Evolutionary conservation across 2,888 invertebrate genomes (phyloP), one percentile per base, ranked within the genome.

Genomic region (Hydroisotoma schaefferi): DNA sequence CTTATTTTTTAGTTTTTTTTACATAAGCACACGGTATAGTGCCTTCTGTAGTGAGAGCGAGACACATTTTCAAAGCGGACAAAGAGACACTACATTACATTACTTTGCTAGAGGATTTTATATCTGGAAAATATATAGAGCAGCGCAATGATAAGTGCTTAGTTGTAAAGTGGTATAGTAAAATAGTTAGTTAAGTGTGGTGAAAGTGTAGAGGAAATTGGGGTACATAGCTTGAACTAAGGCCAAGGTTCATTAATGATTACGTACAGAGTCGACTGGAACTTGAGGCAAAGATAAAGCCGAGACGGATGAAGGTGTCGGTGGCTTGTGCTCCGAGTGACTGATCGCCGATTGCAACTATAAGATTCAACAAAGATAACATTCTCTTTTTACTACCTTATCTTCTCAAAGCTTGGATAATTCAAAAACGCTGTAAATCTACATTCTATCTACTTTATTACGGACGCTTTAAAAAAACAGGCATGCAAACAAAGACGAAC

Each of bases 241-340:
- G 8, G 8, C 15, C 15, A 25, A 47, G 23, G 20, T 47, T 20
- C 5, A 23, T 51, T 47, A 43, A 48, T 25, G 44, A 43, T 55
- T 63, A 80, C 84, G 82, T 72, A 86, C 88, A 59, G 87, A 86
- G 77, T 86, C 87, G 74, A 87, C 83, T 67, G 87, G 87, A 75
- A 87, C 87, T 84, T 90, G 89, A 65, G 90, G 88, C 62, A 92
- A 81, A 56, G 90, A 90, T 44, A 88, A 86, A 54, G 88, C 85
- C 8, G 90, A 88, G 63, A 79, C 77, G 65, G 78, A 77, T 22
- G 84, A 80, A 20, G 83, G 80, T 55, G 80, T 79, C 26, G 81
- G 78, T 15, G 82, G 81, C 70, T 85, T 83, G 43, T 83, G 77
- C 78, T 89, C 88, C 74, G 88, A 88, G 59, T 88, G 88, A 64